phyloP scores from a whole-genome alignment of 2,797 vertebrate genomes.

The Sebastes reedi region DNA sequence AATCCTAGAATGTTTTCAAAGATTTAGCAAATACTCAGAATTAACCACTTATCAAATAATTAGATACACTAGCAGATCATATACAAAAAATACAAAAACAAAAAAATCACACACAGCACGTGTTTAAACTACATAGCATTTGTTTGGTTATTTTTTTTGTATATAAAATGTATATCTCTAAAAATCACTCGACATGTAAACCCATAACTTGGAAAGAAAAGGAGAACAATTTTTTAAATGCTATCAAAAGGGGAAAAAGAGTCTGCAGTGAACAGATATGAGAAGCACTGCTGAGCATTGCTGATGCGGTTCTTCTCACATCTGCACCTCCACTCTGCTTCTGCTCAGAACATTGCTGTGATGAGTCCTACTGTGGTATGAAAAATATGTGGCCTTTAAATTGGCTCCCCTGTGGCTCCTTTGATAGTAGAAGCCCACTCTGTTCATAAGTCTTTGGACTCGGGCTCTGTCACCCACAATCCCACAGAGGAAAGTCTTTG shows the following conservation, averaged over 20 bases:
- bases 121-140: constrained; percentile 30
- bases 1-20: constrained; percentile 32
- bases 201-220: constrained; percentile 26
- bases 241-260: background rate
- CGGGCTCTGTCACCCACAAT: constrained; percentile 16
- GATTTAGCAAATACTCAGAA: constrained; percentile 50
- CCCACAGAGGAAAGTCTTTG: constrained; percentile 15
- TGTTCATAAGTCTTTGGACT: constrained; percentile 44
- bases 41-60: constrained; percentile 41
- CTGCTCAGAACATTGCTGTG: constrained; percentile 4
- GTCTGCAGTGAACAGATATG: background rate
- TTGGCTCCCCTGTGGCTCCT: constrained; percentile 49
- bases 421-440: constrained; percentile 14
- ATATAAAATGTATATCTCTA: constrained; percentile 50
- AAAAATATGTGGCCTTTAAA: constrained; percentile 59
- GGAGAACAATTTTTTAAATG: constrained; percentile 51
- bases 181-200: constrained; percentile 59
- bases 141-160: constrained; percentile 35
- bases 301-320: constrained; percentile 7
- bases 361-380: constrained; percentile 32
- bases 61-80: constrained; percentile 30
- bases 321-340: constrained; percentile 18
- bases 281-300: constrained; percentile 7
- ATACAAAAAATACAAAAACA: constrained; percentile 37
- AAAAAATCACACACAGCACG: background rate